These are phyloP conservation scores for Halesus radiatus DNA, from an alignment of 1,140 invertebrate genomes.

Conservation along the genomic window DNA sequence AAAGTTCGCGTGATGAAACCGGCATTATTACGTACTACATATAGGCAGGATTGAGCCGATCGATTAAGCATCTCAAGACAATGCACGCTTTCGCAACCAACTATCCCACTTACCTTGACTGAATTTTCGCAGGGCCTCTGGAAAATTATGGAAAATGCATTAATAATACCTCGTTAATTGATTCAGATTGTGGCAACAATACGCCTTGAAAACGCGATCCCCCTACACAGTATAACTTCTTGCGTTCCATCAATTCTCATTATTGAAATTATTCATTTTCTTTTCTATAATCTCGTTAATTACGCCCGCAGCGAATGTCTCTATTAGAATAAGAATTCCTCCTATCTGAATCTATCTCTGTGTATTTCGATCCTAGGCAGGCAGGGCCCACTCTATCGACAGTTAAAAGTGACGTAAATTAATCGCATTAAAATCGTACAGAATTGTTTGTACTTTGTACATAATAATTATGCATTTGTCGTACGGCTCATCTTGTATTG, in stretches of 20 bases:
- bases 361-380: too few relatives aligned
- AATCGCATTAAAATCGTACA: too few relatives aligned
- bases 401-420: too few relatives aligned
- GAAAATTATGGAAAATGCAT: constrained; percentile 52
- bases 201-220: constrained; percentile 53
- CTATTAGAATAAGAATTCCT: background rate
- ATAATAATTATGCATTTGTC: too few relatives aligned
- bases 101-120: constrained; percentile 45
- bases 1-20: too few relatives aligned
- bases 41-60: background rate
- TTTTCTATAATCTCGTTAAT: constrained; percentile 32
- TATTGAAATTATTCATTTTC: constrained; percentile 25
- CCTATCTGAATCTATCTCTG: background rate
- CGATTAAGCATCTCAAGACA: constrained; percentile 36
- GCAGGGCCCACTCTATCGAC: too few relatives aligned
- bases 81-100: constrained; percentile 49
- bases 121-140: constrained; percentile 41
- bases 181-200: constrained; percentile 32
- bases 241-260: constrained; percentile 33
- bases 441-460: too few relatives aligned
- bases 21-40: too few relatives aligned
- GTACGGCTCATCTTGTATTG: too few relatives aligned
- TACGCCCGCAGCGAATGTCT: constrained; percentile 24
- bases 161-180: constrained; percentile 45
- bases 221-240: background rate